These are phyloP conservation scores for Antennarius striatus DNA, from an alignment of 2,113 vertebrate species.

Conservation along the genomic window DNA sequence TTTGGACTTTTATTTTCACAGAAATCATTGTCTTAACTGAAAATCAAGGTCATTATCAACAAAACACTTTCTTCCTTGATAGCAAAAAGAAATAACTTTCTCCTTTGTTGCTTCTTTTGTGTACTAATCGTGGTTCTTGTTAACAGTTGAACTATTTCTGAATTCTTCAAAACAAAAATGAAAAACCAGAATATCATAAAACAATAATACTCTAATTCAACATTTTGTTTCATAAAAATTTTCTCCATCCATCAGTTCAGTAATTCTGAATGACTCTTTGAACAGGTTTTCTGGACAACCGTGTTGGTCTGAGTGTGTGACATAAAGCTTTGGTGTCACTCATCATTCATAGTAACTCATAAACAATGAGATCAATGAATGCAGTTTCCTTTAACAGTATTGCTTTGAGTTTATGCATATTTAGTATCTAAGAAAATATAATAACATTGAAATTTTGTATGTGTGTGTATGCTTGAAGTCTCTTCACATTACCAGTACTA, in stretches of 20 bases:
- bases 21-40: constrained; percentile 67
- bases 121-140: not conserved
- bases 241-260: too few relatives aligned
- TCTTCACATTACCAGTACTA: constrained; percentile 39
- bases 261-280: too few relatives aligned
- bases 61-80: constrained; percentile 22
- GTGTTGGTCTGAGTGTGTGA: too few relatives aligned
- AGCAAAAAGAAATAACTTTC: constrained; percentile 22
- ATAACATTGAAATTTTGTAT: constrained; percentile 31
- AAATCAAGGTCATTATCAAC: constrained; percentile 43
- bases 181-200: too few relatives aligned
- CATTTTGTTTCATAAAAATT: too few relatives aligned
- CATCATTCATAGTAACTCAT: not conserved
- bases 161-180: not conserved
- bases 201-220: too few relatives aligned
- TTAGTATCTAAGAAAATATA: constrained; percentile 21
- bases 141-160: constrained; percentile 76
- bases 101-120: constrained; percentile 4
- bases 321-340: too few relatives aligned
- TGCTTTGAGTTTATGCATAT: constrained; percentile 16
- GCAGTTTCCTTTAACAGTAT: constrained; percentile 23
- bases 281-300: too few relatives aligned
- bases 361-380: constrained; percentile 16
- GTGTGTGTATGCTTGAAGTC: constrained; percentile 18
- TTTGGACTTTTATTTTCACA: constrained; percentile 35